Base-by-base conservation (phyloP, 2,888 invertebrate genomes). In the Stictocephala bisonia region DNA sequence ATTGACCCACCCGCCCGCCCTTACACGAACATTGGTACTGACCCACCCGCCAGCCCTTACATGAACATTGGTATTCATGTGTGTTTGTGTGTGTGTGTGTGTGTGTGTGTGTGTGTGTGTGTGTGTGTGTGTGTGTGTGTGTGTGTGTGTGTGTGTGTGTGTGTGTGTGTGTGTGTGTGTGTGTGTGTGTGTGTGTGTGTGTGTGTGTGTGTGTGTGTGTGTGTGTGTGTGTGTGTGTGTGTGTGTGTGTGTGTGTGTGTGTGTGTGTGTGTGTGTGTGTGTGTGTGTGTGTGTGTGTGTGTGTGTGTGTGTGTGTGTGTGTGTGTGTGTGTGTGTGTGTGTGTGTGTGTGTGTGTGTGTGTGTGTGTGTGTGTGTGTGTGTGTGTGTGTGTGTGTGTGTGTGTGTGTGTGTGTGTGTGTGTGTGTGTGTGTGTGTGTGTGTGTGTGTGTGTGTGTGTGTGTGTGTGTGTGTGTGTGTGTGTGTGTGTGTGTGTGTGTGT, bases 91-190 rank as follows among this genome's bases (percentile, higher is more conserved):
- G 70, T 70, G 53, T 70, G 70, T 70, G 70, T 70, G 70, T 70
- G 70, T 70, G 70, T 70, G 70, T 70, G 70, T 70, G 70, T 70
- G 70, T 70, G 70, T 70, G 70, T 70, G 70, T 70, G 70, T 70
- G 70, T 70, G 70, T 56, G 70, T 70, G 70, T 70, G 70, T 56
- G 70, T 70, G 53, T 70, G 70, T 70, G 70, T 70, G 70, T 70
- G 70, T 70, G 70, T 70, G 70, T 53, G 70, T 70, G 70, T 53
- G 70, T 70, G 70, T 70, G 70, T 70, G 70, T 70, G 70, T 70
- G 70, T 70, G 70, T 70, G 70, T 70, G 70, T 70, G 53, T 70
- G 70, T 70, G 70, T 70, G 53, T 70, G 70, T 70, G 70, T 70
- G 70, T 70, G 70, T 70, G 51, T 70, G 70, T 70, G 70, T 70